Evolutionary conservation across 2,888 invertebrate species (phyloP).

Genomic region (Brachylomia viminalis): DNA sequence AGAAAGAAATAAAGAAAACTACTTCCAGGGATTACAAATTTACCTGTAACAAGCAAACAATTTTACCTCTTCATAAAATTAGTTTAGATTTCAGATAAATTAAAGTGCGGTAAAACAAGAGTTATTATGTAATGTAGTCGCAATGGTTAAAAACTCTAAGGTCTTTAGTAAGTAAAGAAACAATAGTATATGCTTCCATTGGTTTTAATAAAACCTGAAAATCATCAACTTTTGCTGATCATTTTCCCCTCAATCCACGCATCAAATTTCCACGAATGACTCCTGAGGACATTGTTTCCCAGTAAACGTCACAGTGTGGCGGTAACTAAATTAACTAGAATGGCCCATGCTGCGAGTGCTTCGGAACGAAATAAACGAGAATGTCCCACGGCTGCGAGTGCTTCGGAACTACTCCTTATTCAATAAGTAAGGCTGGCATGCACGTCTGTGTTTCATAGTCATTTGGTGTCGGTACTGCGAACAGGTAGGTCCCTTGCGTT

Average conservation of each 20-base stretch:
- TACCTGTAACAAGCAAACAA: background rate
- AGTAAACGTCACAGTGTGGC: background rate
- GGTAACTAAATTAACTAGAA: slow-evolving; percentile 23
- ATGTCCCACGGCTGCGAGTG: too few species aligned
- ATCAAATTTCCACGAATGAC: background rate
- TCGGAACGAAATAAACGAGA: too few species aligned
- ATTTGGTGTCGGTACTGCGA: background rate
- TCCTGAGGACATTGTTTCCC: slow-evolving; percentile 5
- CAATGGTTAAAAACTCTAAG: background rate
- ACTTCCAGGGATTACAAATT: background rate
- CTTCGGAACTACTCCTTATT: slow-evolving; percentile 3
- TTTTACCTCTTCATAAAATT: background rate
- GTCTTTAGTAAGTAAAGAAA: background rate
- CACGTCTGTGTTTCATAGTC: background rate
- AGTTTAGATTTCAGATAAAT: background rate
- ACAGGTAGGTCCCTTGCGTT: background rate
- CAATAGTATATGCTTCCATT: background rate
- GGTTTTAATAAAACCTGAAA: background rate
- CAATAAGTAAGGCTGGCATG: background rate
- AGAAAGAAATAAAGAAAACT: too few species aligned
- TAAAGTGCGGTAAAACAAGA: background rate
- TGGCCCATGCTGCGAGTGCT: background rate
- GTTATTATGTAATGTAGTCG: background rate
- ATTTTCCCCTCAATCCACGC: background rate
- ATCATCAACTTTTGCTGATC: background rate